Base-by-base conservation (phyloP, 2,797 vertebrate species). In the Onychomys arenicola region DNA sequence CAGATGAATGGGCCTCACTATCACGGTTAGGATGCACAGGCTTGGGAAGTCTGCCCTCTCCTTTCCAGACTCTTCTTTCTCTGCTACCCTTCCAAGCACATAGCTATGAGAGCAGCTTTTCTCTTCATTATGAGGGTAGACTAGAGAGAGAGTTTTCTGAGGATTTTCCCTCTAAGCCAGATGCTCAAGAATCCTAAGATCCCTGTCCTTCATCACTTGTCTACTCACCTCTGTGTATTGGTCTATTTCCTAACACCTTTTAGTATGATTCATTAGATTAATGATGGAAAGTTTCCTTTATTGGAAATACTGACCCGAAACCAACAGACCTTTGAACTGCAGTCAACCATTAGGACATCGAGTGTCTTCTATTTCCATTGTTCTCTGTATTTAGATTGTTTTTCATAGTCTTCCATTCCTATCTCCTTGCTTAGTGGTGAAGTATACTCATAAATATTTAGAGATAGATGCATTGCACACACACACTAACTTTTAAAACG, bases 391-490 rank as follows among this genome's bases (percentile, higher is more conserved):
- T 84, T 78, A 97, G 69, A 95, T 52, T 81, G 21, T 75, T 93
- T 93, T 59, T 86, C 73, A 85, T 59, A 55, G 59, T 75, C 94
- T 93, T 93, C 83, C 78, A 63, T 63, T 97, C 75, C 80, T 93
- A 52, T 92, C 75, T 97, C 69, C 82, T 78, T 90, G 97, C 78
- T 94, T 96, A 91, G 96, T 96, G 55, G 52, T 88, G 65, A 93
- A 92, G 69, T 89, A 75, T 27, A 95, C 86, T 95, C 96, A 97
- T 96, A 92, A 97, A 97, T 98, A 98, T 97, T 98, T 95, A 97
- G 90, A 90, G 16, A 82, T 19, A 92, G 90, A 87, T 92, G 75
- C 80, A 75, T 88, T 93, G 23, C n/a, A 77, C 71, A 46, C 63
- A 76, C 82, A 90, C 40, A 12, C 63, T 95, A 89, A 93, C 96